phyloP scores from a whole-genome alignment of 1,140 invertebrate species.

The Drosophila mojavensis region DNA sequence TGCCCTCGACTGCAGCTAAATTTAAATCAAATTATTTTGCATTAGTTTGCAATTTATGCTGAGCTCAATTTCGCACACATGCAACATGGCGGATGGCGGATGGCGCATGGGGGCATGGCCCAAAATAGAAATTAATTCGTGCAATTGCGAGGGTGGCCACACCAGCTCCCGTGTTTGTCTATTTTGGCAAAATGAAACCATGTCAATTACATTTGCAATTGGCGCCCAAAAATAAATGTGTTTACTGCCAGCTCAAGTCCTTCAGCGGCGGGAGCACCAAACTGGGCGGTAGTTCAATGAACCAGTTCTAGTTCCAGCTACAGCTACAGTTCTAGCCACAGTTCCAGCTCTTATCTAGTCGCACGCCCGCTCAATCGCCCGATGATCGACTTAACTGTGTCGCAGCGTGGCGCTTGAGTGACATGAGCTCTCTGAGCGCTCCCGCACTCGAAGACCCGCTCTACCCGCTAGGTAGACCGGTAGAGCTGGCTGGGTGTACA shows the following conservation, averaged over 20 bases:
- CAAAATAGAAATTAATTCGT: constrained; percentile 78
- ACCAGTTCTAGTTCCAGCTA: constrained; percentile 16
- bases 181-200: constrained; percentile 74
- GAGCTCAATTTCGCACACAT: constrained; percentile 56
- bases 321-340: not conserved
- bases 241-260: not conserved
- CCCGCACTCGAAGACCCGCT: not conserved
- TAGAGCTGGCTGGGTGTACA: not conserved
- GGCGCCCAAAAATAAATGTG: constrained; percentile 56
- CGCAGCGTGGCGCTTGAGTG: constrained; percentile 40
- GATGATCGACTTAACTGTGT: constrained; percentile 76
- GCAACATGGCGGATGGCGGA: constrained; percentile 28
- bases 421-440: constrained; percentile 2
- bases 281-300: constrained; percentile 52
- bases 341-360: constrained; percentile 8
- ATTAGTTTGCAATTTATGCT: constrained; percentile 79
- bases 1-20: constrained; percentile 45
- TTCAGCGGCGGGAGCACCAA: constrained; percentile 45
- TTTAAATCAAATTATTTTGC: constrained; percentile 81
- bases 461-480: too few species aligned
- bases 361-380: constrained; percentile 9
- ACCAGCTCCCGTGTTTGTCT: not conserved
- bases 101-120: not conserved
- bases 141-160: constrained; percentile 47
- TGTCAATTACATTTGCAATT: constrained; percentile 79